A percentile compares a stretch with the other conserved stretches of the same genome.
These are phyloP conservation scores for Porites evermanni DNA, from an alignment of 92 coral and sea anemone species.

Conservation along the genomic window DNA sequence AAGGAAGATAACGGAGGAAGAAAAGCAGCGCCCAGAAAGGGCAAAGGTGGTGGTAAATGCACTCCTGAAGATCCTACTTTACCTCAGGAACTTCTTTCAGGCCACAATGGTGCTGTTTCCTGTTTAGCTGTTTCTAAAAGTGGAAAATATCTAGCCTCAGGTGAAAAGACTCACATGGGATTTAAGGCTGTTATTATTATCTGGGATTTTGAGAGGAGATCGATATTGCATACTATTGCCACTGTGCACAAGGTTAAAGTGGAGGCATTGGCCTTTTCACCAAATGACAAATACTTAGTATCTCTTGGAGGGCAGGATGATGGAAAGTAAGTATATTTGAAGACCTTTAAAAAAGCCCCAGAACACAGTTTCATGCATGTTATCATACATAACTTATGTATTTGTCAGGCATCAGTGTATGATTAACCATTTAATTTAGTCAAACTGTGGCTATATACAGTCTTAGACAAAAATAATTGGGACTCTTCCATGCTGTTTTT, in stretches of 20 bases:
- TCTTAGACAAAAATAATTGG: too few relatives aligned
- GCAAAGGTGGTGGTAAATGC: background rate
- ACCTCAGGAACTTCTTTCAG: conserved; percentile 78
- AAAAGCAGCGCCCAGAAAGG: conserved; percentile 8
- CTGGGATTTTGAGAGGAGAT: conserved; percentile 84
- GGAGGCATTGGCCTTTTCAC: conserved; percentile 97
- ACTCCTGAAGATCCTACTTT: conserved; percentile 36
- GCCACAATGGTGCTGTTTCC: conserved; percentile 92
- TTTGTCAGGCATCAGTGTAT: too few relatives aligned
- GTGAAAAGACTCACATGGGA: conserved; percentile 98
- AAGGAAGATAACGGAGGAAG: conserved; percentile 42
- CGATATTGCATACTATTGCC: conserved; percentile 67
- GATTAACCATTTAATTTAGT: too few relatives aligned
- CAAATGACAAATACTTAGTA: conserved; percentile 92
- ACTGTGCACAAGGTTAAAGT: conserved; percentile 94
- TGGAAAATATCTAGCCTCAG: conserved; percentile 93
- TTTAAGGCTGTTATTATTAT: conserved; percentile 93
- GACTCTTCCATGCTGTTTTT: too few relatives aligned
- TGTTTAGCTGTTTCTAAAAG: conserved; percentile 96
- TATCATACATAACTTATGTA: too few relatives aligned
- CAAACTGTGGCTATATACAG: too few relatives aligned
- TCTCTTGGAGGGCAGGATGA: conserved; percentile 99
- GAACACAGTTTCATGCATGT: background rate
- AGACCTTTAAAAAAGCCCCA: background rate
- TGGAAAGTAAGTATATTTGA: conserved; percentile 70